Evolutionary conservation across 2,113 vertebrate species (phyloP).

Genomic region (Toxotes jaculatrix): DNA sequence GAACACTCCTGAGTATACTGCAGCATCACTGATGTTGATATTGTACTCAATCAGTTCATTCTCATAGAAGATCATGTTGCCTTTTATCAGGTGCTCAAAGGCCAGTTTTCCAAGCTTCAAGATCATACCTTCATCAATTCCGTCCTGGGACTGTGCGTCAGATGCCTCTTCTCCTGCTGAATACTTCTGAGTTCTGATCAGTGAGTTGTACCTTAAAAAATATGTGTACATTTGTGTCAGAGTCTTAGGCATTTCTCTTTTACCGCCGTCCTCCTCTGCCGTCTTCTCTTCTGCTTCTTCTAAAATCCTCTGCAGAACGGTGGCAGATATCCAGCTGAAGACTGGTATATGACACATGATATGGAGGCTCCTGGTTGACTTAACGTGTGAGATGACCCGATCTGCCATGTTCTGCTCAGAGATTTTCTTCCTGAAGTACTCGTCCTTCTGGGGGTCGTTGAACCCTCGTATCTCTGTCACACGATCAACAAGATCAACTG

Average conservation of each 20-base stretch:
- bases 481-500: neutral
- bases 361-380: constrained; percentile 36
- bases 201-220: constrained; percentile 28
- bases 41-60: constrained; percentile 10
- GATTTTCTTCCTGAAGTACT: constrained; percentile 46
- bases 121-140: constrained; percentile 25
- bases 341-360: constrained; percentile 62
- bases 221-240: constrained; percentile 53
- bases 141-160: neutral
- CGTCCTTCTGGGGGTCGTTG: constrained; percentile 45
- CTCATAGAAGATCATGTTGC: constrained; percentile 58
- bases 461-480: constrained; percentile 52
- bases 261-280: neutral
- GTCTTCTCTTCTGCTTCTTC: neutral
- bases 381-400: constrained; percentile 31
- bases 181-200: constrained; percentile 25
- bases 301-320: constrained; percentile 38
- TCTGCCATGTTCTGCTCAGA: constrained; percentile 34
- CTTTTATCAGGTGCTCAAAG: constrained; percentile 43
- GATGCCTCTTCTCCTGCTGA: neutral
- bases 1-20: constrained; percentile 43
- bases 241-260: constrained; percentile 35
- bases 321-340: constrained; percentile 54
- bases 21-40: constrained; percentile 2
- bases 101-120: constrained; percentile 54